Evolutionary conservation across 2,888 invertebrate species (phyloP).

Genomic region (Anorthoa munda): DNA sequence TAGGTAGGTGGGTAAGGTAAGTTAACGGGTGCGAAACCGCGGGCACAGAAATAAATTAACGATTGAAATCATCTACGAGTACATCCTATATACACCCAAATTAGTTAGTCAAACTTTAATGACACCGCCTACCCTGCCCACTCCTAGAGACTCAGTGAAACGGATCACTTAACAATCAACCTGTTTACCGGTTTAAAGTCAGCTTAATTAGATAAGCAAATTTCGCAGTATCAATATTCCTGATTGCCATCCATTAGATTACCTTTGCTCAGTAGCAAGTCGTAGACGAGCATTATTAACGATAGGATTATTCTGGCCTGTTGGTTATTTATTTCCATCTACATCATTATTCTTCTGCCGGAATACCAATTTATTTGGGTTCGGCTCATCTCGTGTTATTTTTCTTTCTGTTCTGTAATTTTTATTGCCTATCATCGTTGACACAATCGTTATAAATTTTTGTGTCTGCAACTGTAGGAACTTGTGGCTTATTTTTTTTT

Average conservation of each 20-base stretch:
- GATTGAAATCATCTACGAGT: too few relatives aligned
- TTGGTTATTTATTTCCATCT: constrained; percentile 16
- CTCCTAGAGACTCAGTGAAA: constrained; percentile 12
- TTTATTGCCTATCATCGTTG: neutral
- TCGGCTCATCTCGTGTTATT: neutral
- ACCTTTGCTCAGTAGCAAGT: neutral
- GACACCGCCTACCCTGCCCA: too few relatives aligned
- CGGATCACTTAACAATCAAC: constrained; percentile 43
- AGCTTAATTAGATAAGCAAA: constrained; percentile 59
- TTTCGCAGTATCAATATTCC: constrained; percentile 46
- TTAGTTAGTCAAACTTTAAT: constrained; percentile 7
- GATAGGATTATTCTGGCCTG: constrained; percentile 12
- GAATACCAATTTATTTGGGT: constrained; percentile 11
- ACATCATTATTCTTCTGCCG: constrained; percentile 3
- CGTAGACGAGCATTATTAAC: constrained; percentile 21
- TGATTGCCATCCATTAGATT: constrained; percentile 58
- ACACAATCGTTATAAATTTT: neutral
- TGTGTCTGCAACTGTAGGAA: neutral
- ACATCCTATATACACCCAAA: neutral
- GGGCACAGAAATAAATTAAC: too few relatives aligned
- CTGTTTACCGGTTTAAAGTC: constrained; percentile 36
- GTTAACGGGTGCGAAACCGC: too few relatives aligned
- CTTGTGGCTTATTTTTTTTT: too few relatives aligned
- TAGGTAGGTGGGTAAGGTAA: too few relatives aligned
- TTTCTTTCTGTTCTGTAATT: neutral